Base-by-base conservation (phyloP, 1,140 invertebrate species). In the Octopus sinensis region DNA sequence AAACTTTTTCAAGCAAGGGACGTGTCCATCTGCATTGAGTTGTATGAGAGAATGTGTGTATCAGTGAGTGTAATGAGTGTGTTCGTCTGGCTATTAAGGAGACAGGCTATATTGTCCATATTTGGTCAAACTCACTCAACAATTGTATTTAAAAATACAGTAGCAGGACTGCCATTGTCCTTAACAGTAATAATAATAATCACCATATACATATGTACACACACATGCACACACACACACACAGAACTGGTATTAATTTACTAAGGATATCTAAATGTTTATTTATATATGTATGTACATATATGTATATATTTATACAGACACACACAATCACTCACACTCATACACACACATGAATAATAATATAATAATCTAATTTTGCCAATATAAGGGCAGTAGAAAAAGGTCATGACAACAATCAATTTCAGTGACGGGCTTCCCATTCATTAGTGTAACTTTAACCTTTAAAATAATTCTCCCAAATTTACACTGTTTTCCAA, bases 1-100 rank as follows among this genome's bases (percentile, higher is more conserved):
- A 73, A 73, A 73, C 6, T 5, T 73, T 13, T 73, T 73, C 68
- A 73, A 73, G 68, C 68, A n/a, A 73, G 68, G 68, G 68, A 73
- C 13, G 68, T 73, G 68, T n/a, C 17, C 13, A 17, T 73, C 68
- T 73, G 68, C 13, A 9, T 73, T 73, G 13, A 73, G 5, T 73
- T 73, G 68, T 13, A 73, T 73, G 68, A 73, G 17, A 73, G 68
- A n/a, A 23, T 73, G 68, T 73, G 68, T 17, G 13, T 62, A 17
- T 17, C 9, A 12, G 17, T 62, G 17, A 6, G 13, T 73, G 30
- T 73, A 73, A 73, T 6, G 17, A 73, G 68, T 13, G 30, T 23
- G 13, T 73, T n/a, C 13, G 68, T 13, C 7, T 62, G 17, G 9
- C 9, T 62, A 62, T 12, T 73, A 73, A 17, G 13, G 68, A 73